Conservation (phyloP, 1,140 invertebrate genomes). For the Drosophila gunungcola region DNA sequence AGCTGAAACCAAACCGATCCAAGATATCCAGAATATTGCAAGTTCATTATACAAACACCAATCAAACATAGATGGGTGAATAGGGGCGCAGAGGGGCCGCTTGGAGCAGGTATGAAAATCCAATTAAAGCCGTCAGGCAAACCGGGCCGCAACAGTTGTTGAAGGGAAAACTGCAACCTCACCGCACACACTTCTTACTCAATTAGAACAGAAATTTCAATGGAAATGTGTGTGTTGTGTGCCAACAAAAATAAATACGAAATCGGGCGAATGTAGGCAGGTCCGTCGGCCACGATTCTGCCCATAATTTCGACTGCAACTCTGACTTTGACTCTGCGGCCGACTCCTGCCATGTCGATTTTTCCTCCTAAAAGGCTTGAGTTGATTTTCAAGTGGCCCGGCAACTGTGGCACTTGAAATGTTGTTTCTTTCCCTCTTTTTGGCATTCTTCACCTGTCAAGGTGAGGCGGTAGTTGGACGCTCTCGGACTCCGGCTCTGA, state of each 20-base stretch:
- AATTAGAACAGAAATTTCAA: conserved; percentile 83
- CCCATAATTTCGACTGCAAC: conserved; percentile 25
- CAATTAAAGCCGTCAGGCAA: conserved; percentile 75
- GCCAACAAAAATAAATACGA: conserved; percentile 74
- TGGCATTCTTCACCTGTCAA: conserved; percentile 82
- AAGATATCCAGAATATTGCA: conserved; percentile 71
- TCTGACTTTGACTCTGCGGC: conserved; percentile 16
- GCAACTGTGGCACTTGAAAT: conserved; percentile 58
- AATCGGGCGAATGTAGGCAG: conserved; percentile 54
- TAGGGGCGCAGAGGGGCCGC: conserved; percentile 4
- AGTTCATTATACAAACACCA: conserved; percentile 82
- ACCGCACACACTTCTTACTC: conserved; percentile 77
- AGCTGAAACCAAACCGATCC: conserved; percentile 15
- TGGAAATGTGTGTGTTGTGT: conserved; percentile 65
- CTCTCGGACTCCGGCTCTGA: conserved; percentile 31
- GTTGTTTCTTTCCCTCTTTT: conserved; percentile 57
- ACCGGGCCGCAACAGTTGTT: conserved; percentile 68
- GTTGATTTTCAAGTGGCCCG: conserved; percentile 74
- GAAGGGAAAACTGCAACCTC: conserved; percentile 76
- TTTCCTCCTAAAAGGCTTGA: conserved; percentile 78
- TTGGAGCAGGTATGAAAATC: conserved; percentile 75
- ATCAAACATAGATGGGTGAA: conserved; percentile 63
- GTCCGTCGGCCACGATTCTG: conserved; percentile 28
- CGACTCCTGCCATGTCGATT: conserved; percentile 74
- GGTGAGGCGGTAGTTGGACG: conserved; percentile 54